Base-by-base conservation (phyloP, 2,797 vertebrate genomes). In the Cephalopachus bancanus region DNA sequence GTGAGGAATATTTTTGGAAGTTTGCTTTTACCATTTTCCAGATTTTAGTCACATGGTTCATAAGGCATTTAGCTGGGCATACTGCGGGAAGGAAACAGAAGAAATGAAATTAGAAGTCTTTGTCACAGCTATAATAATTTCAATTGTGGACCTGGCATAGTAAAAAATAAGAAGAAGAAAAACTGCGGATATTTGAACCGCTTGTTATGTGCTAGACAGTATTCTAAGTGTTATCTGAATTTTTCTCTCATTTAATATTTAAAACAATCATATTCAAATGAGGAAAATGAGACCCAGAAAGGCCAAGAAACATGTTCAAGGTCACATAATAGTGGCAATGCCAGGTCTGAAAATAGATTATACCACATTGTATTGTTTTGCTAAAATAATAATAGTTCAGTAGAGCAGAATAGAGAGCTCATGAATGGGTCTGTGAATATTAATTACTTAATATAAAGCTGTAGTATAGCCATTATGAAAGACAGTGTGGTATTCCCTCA, bases 171-270 rank as follows among this genome's bases (percentile, higher is more conserved):
- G 4, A 96, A 79, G 60, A 93, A 84, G 75, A 26, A 67, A 81
- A 64, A 59, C 5, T 33, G 15, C 3, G 62, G 55, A 7, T 64
- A 67, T 88, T 92, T 59, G 94, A 91, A 79, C 37, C 76, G 14
- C 3, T 83, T 89, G 7, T 83, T 75, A 74, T 92, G 49, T 14
- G 1, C 62, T 24, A 91, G 12, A 5, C 7, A 83, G 69, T 94
- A 69, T 88, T 72, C 28, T 72, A 87, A 87, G 14, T 51, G 49
- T 12, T 88, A 26, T 83, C 12, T 81, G 16, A 53, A 37, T n/a
- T 69, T n/a, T 51, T 79, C 62, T 69, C 80, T 64, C 14, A 88
- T 53, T 95, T 86, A 74, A 12, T 86, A n/a, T 62, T 91, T 89
- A 30, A 69, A 86, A 59, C 5, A 86, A 64, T 33, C 28, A 71